Evolutionary conservation across 1,140 invertebrate species (phyloP).

Genomic region (Uloborus diversus): DNA sequence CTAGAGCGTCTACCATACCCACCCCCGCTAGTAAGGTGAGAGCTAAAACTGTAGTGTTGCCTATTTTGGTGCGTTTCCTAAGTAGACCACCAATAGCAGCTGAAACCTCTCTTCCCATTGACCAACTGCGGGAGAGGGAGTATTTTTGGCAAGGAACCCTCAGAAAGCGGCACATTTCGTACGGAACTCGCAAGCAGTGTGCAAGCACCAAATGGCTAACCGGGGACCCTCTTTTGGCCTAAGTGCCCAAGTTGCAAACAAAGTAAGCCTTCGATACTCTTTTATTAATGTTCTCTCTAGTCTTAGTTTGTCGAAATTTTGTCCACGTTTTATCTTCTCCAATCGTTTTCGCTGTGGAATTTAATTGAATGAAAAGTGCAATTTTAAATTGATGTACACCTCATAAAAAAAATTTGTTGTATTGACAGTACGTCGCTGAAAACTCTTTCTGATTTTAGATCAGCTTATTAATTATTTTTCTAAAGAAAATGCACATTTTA

Average conservation of each 20-base stretch:
- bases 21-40: slow-evolving; percentile 53
- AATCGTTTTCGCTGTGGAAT: too few relatives aligned
- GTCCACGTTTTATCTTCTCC: too few relatives aligned
- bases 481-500: too few relatives aligned
- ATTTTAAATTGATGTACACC: too few relatives aligned
- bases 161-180: slow-evolving; percentile 5
- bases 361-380: too few relatives aligned
- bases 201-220: slow-evolving; percentile 58
- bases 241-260: slow-evolving; percentile 62
- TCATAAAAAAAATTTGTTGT: too few relatives aligned
- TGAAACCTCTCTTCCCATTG: slow-evolving; percentile 18
- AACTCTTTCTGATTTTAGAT: too few relatives aligned
- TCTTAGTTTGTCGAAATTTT: too few relatives aligned
- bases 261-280: slow-evolving; percentile 56
- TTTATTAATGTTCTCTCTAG: too few relatives aligned
- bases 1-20: not conserved
- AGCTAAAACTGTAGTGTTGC: slow-evolving; percentile 16
- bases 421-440: too few relatives aligned
- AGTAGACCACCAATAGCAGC: slow-evolving; percentile 20
- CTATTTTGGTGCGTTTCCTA: slow-evolving; percentile 48
- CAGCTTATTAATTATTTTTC: too few relatives aligned
- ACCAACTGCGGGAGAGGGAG: slow-evolving; percentile 42
- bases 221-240: slow-evolving; percentile 61
- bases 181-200: slow-evolving; percentile 24
- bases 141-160: slow-evolving; percentile 30